Percentiles rank a stretch among this genome's conserved stretches.
Conservation (phyloP, 1,140 invertebrate genomes). For the Galendromus occidentalis region DNA sequence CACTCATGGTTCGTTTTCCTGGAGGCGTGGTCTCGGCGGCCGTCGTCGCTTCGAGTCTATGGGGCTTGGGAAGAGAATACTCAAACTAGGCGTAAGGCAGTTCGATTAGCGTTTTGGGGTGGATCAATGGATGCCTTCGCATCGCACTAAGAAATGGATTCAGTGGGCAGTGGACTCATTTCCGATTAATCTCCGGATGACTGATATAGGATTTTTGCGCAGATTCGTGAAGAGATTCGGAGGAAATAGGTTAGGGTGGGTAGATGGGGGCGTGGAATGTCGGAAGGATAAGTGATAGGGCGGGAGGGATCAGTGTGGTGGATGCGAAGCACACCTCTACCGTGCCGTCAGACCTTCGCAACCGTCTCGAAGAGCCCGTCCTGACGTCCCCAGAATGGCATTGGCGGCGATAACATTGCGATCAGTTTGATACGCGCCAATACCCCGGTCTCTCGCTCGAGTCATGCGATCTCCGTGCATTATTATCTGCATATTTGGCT, state of each 20-base stretch:
- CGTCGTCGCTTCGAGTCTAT: too few species aligned
- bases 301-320: not conserved
- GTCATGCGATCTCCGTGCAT: slow-evolving; percentile 10
- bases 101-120: too few species aligned
- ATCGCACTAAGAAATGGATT: too few species aligned
- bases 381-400: not conserved
- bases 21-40: too few species aligned
- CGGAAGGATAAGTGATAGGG: not conserved
- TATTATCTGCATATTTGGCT: not conserved
- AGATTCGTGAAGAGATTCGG: not conserved
- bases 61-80: too few species aligned
- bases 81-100: too few species aligned
- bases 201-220: too few species aligned
- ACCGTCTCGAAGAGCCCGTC: slow-evolving; percentile 10
- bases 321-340: not conserved
- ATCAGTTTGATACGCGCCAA: not conserved
- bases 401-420: too few species aligned
- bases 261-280: not conserved
- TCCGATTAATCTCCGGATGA: too few species aligned
- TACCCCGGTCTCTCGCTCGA: slow-evolving; percentile 7
- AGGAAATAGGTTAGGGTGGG: not conserved
- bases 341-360: slow-evolving; percentile 10
- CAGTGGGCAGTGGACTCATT: too few species aligned
- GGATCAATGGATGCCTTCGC: too few species aligned
- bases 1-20: too few species aligned